Percentiles rank a stretch among this genome's conserved stretches.
Conservation (phyloP, 2,888 invertebrate species). For the Eupithecia centaureata region DNA sequence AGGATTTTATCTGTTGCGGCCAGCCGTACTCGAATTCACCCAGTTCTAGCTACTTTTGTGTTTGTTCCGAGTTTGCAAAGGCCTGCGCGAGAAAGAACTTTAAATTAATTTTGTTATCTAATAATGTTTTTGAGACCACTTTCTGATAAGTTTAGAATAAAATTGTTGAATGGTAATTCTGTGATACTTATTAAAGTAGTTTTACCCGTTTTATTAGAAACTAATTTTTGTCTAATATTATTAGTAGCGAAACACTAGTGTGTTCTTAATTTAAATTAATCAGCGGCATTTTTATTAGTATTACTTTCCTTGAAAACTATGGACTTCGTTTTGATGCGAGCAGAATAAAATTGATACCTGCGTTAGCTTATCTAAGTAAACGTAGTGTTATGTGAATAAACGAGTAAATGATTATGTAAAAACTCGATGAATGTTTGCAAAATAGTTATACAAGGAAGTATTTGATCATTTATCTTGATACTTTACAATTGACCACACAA, state of each 20-base stretch:
- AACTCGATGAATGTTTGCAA: neutral
- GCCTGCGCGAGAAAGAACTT: neutral
- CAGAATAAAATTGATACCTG: too few species aligned
- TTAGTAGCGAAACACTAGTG: too few species aligned
- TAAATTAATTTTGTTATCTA: neutral
- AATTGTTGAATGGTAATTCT: too few species aligned
- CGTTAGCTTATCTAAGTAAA: too few species aligned
- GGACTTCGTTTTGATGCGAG: too few species aligned
- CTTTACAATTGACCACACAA: constrained; percentile 14
- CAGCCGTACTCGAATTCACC: neutral
- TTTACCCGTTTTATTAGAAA: too few species aligned
- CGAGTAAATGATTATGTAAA: neutral
- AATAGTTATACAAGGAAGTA: neutral
- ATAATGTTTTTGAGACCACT: neutral
- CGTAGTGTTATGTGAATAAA: neutral
- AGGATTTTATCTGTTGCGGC: neutral
- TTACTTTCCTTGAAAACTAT: too few species aligned
- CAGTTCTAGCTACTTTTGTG: neutral
- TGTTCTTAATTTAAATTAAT: too few species aligned
- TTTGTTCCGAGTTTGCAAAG: neutral
- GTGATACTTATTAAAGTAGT: too few species aligned
- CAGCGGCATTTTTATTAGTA: too few species aligned
- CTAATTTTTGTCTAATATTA: too few species aligned
- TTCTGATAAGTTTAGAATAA: neutral
- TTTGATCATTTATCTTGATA: constrained; percentile 1